Percentiles rank a stretch among this genome's conserved stretches.
Conservation (phyloP, 1,140 invertebrate species). For the Scaptomyza graminum region DNA sequence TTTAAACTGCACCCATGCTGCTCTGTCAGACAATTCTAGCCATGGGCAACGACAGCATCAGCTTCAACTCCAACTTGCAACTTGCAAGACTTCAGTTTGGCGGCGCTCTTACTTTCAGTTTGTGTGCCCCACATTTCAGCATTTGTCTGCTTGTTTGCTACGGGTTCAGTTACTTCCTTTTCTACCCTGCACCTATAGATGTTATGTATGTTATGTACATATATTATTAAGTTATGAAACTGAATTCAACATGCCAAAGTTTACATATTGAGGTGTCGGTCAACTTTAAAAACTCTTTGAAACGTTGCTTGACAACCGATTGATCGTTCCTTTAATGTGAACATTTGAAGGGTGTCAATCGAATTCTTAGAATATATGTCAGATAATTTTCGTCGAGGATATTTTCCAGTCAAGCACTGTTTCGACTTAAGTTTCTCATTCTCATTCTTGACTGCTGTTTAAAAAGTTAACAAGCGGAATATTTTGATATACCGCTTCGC, state of each 20-base stretch:
- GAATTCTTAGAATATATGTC: neutral
- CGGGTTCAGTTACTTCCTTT: slow-evolving; percentile 6
- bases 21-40: slow-evolving; percentile 18
- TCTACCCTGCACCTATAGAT: slow-evolving; percentile 17
- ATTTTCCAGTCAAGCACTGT: neutral
- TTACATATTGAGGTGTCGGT: neutral
- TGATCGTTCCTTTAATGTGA: too few species aligned
- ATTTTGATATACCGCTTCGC: slow-evolving; percentile 53
- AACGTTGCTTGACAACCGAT: too few species aligned
- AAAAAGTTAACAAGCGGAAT: slow-evolving; percentile 72
- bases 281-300: too few species aligned
- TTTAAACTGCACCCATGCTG: slow-evolving; percentile 69
- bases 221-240: neutral
- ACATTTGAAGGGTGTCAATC: too few species aligned
- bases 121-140: slow-evolving; percentile 67
- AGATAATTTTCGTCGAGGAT: neutral
- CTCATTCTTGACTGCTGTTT: slow-evolving; percentile 25
- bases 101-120: slow-evolving; percentile 70
- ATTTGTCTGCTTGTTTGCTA: slow-evolving; percentile 59
- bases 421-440: neutral
- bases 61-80: slow-evolving; percentile 45
- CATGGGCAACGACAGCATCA: slow-evolving; percentile 21
- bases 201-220: neutral
- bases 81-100: slow-evolving; percentile 56
- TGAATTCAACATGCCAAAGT: neutral